Evolutionary conservation across 2,888 invertebrate genomes (phyloP), one percentile per base, ranked within the genome.

Genomic region (Syrphus vitripennis): DNA sequence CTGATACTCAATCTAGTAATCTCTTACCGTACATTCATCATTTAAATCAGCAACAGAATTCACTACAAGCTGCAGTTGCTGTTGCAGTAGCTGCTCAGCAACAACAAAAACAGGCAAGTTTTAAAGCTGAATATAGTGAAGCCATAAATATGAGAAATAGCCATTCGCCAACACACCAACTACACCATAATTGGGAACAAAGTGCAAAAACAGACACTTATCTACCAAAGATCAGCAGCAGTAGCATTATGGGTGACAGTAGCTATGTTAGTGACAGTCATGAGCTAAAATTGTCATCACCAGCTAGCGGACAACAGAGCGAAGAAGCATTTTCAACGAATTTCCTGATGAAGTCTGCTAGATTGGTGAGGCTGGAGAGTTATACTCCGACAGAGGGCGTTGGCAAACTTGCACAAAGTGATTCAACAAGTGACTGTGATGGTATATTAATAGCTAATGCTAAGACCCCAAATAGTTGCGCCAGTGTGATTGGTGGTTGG

Each of bases 1-100:
- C 77, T 72, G 82, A 86, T 69, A 19, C 63, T 10, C 72, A 77
- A 21, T 69, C 84, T 34, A 72, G 48, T 57, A 77, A n/a, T 9
- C 77, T 86, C 50, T 70, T 82, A 42, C 86, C 86, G n/a, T 86
- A 86, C 50, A 77, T 86, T 7, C 81, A 86, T 67, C 86, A 86
- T 48, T 31, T 86, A 4, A 81, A 86, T 34, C 77, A 81, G 42
- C 82, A 77, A 21, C 86, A 72, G 12, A 86, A 70, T 16, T 72
- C 81, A 10, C 14, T 86, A 6, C 59, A 71, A 29, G 81, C 86
- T 12, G 84, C 84, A 3, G 84, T 76, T 21, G 86, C 82, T 3
- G 77, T 82, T n/a, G 86, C 86, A 31, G 86, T 86, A 10, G 81
- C 84, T 42, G 86, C 82, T 12, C 86, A 86, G 31, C 77, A 69